Evolutionary conservation across 1,140 invertebrate species (phyloP).

Genomic region (Palaemon carinicauda): DNA sequence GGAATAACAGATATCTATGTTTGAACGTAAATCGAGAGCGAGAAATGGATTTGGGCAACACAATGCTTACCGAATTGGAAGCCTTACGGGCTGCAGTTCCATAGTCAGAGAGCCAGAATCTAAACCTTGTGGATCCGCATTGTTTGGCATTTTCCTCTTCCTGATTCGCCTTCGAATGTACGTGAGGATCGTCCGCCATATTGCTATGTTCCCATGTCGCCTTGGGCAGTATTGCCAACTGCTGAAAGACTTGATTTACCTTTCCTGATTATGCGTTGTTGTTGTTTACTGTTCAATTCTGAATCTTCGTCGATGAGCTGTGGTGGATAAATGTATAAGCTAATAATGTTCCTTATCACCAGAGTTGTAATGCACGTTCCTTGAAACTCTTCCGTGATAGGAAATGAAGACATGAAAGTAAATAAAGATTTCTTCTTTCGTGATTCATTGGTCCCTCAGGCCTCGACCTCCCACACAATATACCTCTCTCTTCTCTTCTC

Average conservation of each 20-base stretch:
- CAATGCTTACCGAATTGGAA: background rate
- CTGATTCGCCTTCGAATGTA: conserved; percentile 21
- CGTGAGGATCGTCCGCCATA: conserved; percentile 46
- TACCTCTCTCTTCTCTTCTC: conserved; percentile 2
- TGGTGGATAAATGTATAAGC: no score
- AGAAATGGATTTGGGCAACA: background rate
- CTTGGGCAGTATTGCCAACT: background rate
- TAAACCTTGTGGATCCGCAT: background rate
- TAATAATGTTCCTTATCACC: no score
- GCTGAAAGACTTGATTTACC: background rate
- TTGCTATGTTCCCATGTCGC: conserved; percentile 45
- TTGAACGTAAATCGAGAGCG: conserved; percentile 49
- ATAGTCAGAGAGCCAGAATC: background rate
- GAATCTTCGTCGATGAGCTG: no score
- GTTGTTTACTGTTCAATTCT: no score
- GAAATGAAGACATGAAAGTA: background rate
- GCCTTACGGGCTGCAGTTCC: background rate
- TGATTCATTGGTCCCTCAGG: background rate
- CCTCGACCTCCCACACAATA: conserved; percentile 40
- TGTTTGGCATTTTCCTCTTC: conserved; percentile 13
- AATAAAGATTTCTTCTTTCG: background rate
- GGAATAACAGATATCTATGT: conserved; percentile 51
- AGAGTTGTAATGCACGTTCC: no score
- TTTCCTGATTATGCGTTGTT: background rate
- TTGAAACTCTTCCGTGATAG: no score